These are phyloP conservation scores for Tauraco hartlaubi DNA, from an alignment of 2,797 vertebrate genomes.

Conservation along the genomic window DNA sequence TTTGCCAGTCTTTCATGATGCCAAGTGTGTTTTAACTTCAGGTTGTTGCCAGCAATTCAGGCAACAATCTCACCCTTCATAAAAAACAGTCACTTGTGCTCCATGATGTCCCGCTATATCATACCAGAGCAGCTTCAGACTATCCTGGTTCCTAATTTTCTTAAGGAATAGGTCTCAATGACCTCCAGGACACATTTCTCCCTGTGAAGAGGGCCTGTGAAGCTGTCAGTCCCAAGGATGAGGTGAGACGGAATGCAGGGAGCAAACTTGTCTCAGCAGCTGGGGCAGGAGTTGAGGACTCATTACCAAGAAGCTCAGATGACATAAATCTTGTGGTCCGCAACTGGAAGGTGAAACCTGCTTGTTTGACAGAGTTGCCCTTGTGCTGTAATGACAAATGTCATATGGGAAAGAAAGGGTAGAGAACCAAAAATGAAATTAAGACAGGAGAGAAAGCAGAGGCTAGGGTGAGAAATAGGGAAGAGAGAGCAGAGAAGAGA, in stretches of 20 bases:
- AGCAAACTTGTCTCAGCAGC: not conserved
- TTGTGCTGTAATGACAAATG: not conserved
- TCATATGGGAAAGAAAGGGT: not conserved
- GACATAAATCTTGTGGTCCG: not conserved
- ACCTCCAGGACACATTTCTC: not conserved
- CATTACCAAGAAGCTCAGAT: not conserved
- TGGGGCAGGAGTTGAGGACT: not conserved
- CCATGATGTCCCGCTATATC: accelerated
- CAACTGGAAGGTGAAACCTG: not conserved
- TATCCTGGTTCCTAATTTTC: not conserved
- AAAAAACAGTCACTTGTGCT: not conserved
- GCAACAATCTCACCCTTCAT: not conserved
- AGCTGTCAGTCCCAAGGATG: not conserved
- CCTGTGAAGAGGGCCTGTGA: not conserved
- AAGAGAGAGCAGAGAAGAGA: not conserved
- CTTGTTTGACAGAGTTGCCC: not conserved
- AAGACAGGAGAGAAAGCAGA: not conserved
- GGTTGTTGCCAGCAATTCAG: not conserved
- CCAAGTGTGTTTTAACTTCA: not conserved
- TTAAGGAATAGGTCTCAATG: not conserved
- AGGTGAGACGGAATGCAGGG: not conserved
- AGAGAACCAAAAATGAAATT: not conserved
- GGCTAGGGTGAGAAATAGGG: not conserved
- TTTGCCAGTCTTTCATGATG: not conserved
- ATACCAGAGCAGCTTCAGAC: not conserved